phyloP scores from a whole-genome alignment of 23 tunicate species.

The Botrylloides violaceus region DNA sequence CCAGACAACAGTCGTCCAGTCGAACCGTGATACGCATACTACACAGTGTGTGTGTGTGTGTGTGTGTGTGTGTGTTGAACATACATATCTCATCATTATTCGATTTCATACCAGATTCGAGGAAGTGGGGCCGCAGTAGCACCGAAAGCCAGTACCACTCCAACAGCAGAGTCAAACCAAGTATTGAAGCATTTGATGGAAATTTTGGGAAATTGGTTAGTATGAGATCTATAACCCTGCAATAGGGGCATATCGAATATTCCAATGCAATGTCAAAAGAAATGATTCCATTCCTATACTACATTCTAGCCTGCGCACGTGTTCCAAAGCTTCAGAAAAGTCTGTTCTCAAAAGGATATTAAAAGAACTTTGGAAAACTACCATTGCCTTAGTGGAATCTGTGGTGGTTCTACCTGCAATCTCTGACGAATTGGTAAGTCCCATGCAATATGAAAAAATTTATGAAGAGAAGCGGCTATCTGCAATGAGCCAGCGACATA shows the following conservation, averaged over 20 bases:
- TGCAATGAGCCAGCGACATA: no score
- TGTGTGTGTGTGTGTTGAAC: no score
- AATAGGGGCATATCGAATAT: background rate
- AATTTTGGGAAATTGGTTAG: slow-evolving; percentile 27
- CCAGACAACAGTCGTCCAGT: no score
- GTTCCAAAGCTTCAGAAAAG: slow-evolving; percentile 72
- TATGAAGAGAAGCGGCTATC: no score
- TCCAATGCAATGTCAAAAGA: background rate
- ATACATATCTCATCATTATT: no score
- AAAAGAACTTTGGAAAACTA: slow-evolving; percentile 82
- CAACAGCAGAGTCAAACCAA: slow-evolving; percentile 35
- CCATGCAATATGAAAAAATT: no score
- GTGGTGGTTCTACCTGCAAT: slow-evolving; percentile 55
- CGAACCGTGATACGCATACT: no score
- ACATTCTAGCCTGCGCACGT: slow-evolving; percentile 35
- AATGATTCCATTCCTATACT: background rate
- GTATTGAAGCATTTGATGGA: slow-evolving; percentile 72
- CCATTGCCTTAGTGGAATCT: slow-evolving; percentile 62
- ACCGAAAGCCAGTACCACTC: slow-evolving; percentile 14
- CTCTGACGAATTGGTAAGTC: background rate
- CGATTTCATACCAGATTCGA: slow-evolving; percentile 3
- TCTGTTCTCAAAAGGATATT: slow-evolving; percentile 63
- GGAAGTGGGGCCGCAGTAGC: slow-evolving; percentile 7
- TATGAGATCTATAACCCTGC: background rate
- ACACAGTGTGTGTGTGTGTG: no score